A percentile compares a stretch with the other conserved stretches of the same genome.
phyloP scores from a whole-genome alignment of 2,888 invertebrate genomes.

The Aleiodes leptofemur region DNA sequence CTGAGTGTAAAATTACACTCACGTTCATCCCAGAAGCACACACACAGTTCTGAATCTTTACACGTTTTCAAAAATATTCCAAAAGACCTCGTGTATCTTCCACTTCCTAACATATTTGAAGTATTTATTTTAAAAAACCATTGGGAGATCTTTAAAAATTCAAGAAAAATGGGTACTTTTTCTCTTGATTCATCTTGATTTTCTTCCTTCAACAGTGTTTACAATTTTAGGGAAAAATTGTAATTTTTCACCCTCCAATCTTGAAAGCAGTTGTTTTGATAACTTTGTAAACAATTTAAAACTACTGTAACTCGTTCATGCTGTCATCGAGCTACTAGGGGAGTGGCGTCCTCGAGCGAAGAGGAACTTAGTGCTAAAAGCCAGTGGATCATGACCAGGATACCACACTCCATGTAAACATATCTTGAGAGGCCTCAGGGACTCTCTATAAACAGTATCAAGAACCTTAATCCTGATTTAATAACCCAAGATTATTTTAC shows the following conservation, averaged over 20 bases:
- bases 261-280: constrained; percentile 34
- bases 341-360: constrained; percentile 36
- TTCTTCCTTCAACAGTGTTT: constrained; percentile 16
- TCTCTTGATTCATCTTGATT: not conserved
- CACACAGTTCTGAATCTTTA: constrained; percentile 35
- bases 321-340: constrained; percentile 41
- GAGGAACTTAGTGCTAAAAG: constrained; percentile 43
- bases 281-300: constrained; percentile 41
- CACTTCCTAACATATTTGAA: not conserved
- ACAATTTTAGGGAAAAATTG: not conserved
- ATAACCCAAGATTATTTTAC: constrained; percentile 2
- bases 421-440: constrained; percentile 17
- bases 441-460: not conserved
- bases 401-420: constrained; percentile 42
- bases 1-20: too few species aligned
- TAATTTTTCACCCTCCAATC: constrained; percentile 6
- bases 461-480: constrained; percentile 9
- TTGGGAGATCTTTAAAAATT: not conserved
- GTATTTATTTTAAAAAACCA: constrained; percentile 12
- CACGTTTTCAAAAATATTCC: constrained; percentile 32
- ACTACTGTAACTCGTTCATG: constrained; percentile 41
- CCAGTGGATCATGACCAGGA: constrained; percentile 34
- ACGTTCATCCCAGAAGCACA: constrained; percentile 52
- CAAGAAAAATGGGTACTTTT: not conserved
- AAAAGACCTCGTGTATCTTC: constrained; percentile 31